phyloP scores from a whole-genome alignment of 2,797 vertebrate species.

The Etheostoma perlongum region DNA sequence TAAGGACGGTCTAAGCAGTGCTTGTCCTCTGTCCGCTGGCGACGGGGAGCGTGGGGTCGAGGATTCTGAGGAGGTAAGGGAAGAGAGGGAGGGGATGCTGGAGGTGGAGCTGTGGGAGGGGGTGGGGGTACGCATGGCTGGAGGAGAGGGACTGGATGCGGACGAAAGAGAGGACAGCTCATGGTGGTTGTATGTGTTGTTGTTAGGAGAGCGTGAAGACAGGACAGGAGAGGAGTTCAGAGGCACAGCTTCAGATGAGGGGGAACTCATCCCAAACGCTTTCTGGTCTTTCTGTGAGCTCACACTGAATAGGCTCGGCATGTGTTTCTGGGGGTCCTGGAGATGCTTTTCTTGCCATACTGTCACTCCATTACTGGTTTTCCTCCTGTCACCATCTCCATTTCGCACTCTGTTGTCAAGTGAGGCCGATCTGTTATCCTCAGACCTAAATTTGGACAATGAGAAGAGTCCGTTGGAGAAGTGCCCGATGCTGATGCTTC shows the following conservation, averaged over 20 bases:
- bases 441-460: conserved; percentile 79
- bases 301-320: conserved; percentile 52
- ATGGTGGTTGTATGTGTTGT: conserved; percentile 48
- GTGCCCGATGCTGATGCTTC: conserved; percentile 79
- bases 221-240: conserved; percentile 32
- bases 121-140: conserved; percentile 47
- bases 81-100: conserved; percentile 77
- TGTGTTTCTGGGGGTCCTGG: conserved; percentile 41
- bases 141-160: conserved; percentile 52
- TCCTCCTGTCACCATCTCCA: conserved; percentile 54
- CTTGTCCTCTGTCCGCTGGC: conserved; percentile 62
- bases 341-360: conserved; percentile 55
- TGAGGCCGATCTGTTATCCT: conserved; percentile 51
- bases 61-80: conserved; percentile 79
- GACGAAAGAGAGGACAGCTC: conserved; percentile 60
- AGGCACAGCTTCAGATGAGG: conserved; percentile 37
- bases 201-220: conserved; percentile 37
- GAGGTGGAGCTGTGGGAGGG: conserved; percentile 75
- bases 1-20: conserved; percentile 51
- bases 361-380: conserved; percentile 56
- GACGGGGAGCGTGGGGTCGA: conserved; percentile 79
- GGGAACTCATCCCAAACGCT: conserved; percentile 50
- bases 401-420: conserved; percentile 68
- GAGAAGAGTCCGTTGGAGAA: conserved; percentile 79
- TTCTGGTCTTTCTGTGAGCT: conserved; percentile 75